These are phyloP conservation scores for Fabriciana adippe DNA, from an alignment of 2,888 invertebrate genomes.

Conservation along the genomic window DNA sequence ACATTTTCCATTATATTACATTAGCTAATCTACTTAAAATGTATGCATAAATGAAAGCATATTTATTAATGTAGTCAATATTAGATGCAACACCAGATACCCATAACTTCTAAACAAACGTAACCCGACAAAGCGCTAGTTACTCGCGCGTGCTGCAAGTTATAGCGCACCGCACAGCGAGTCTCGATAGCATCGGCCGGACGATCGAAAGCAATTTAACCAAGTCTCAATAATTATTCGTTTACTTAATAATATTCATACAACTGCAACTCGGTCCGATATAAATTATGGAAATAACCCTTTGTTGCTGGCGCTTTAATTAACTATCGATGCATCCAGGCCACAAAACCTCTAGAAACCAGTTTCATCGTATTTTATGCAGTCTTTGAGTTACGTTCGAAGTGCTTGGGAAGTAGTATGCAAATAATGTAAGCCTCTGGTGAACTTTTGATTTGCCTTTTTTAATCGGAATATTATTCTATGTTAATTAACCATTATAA, in stretches of 20 bases:
- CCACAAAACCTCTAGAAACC: constrained; percentile 5
- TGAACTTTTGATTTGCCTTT: constrained; percentile 3
- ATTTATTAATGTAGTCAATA: no score
- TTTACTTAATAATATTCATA: constrained; percentile 27
- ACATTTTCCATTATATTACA: no score
- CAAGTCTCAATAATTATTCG: constrained; percentile 26
- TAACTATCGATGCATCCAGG: constrained; percentile 28
- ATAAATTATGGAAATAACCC: constrained; percentile 29
- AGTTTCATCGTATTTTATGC: not conserved
- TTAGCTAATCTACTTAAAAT: no score
- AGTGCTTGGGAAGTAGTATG: constrained; percentile 19
- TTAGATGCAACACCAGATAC: no score
- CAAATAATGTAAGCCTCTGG: constrained; percentile 2
- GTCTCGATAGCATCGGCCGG: no score
- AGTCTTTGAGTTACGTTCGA: constrained; percentile 4
- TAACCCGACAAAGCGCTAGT: not conserved
- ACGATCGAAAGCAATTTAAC: constrained; percentile 15
- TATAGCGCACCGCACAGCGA: not conserved
- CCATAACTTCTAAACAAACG: no score
- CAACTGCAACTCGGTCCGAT: constrained; percentile 8
- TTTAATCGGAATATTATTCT: constrained; percentile 16
- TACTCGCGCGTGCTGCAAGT: constrained; percentile 1
- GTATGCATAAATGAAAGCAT: no score
- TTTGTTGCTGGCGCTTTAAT: constrained; percentile 32
- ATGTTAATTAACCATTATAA: not conserved